Evolutionary conservation across 1,140 invertebrate species (phyloP).

Genomic region (Lucilia cuprina): DNA sequence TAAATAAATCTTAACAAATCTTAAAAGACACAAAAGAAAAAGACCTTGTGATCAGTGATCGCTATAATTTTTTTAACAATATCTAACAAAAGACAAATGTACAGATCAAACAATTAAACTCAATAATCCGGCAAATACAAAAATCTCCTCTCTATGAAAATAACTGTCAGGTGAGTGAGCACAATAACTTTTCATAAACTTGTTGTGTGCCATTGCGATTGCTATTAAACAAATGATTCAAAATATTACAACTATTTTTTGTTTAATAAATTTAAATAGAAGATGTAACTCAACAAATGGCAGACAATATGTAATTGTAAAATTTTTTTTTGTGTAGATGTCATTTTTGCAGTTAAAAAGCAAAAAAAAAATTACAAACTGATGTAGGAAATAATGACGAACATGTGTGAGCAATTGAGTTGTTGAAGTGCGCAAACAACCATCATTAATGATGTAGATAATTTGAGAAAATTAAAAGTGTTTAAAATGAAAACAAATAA

Average conservation of each 20-base stretch:
- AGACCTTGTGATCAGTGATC: too few species aligned
- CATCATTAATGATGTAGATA: conserved; percentile 3
- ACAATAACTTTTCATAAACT: too few species aligned
- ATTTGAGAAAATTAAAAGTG: neutral
- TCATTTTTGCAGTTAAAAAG: neutral
- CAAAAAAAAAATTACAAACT: neutral
- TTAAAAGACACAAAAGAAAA: too few species aligned
- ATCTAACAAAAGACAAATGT: too few species aligned
- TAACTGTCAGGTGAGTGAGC: too few species aligned
- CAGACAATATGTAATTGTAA: neutral
- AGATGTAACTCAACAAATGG: neutral
- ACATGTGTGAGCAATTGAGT: neutral
- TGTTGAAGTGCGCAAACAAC: neutral
- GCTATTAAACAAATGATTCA: too few species aligned
- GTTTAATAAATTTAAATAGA: neutral
- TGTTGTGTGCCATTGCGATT: too few species aligned
- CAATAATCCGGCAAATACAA: too few species aligned
- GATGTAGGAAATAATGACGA: conserved; percentile 2
- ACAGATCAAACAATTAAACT: too few species aligned
- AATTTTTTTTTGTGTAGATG: neutral
- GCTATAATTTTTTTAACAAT: too few species aligned
- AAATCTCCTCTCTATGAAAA: too few species aligned
- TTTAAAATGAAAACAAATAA: neutral
- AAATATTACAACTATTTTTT: neutral
- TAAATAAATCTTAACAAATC: too few species aligned